Evolutionary conservation across 2,113 vertebrate species (phyloP), one percentile per base, ranked within the genome.

Genomic region (Gorsachius goisagi): DNA sequence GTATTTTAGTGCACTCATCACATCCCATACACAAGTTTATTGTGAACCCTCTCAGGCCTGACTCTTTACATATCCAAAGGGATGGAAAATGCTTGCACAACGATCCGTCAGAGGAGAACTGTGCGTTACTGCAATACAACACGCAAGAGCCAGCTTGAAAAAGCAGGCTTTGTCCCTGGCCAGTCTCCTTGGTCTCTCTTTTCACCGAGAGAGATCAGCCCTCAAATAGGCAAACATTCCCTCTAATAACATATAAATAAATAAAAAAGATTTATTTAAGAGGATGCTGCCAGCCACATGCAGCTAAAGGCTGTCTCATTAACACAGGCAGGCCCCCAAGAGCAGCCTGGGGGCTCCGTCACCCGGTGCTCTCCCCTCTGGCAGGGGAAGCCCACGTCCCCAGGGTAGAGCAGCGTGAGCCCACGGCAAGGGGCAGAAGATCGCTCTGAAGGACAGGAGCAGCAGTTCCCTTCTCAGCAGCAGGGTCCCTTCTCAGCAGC

Each of bases 91-190:
- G 39, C 35, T 37, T 72, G 73, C 45, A 23, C 39, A 52, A 28
- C 9, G 30, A 55, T 0, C 0, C 41, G 37, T 9, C 2, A 1
- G 64, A 55, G 69, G 9, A 62, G 22, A 28, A 26, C 60, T 37
- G 12, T 24, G n/a, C 33, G 10, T 67, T 73, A 47, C 18, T 49
- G 45, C 53, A 55, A 32, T 16, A 55, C 11, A 33, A 17, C 52
- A 73, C 2, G 2, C 21, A 49, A 62, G 12, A 55, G 7, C 12
- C 35, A 37, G 62, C 39, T 35, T 49, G 62, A 62, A 75, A 56
- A 13, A 50, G 2, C 2, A 3, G 21, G 21, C 24, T 60, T 62
- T 1, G 1, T n/a, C 24, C 30, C n/a, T 10, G 8, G 19, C 53
- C 45, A 67, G 45, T 1, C 39, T 69, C 41, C 35, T 37, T 45